Evolutionary conservation across 2,797 vertebrate genomes (phyloP).

Genomic region (Heliangelus exortis): DNA sequence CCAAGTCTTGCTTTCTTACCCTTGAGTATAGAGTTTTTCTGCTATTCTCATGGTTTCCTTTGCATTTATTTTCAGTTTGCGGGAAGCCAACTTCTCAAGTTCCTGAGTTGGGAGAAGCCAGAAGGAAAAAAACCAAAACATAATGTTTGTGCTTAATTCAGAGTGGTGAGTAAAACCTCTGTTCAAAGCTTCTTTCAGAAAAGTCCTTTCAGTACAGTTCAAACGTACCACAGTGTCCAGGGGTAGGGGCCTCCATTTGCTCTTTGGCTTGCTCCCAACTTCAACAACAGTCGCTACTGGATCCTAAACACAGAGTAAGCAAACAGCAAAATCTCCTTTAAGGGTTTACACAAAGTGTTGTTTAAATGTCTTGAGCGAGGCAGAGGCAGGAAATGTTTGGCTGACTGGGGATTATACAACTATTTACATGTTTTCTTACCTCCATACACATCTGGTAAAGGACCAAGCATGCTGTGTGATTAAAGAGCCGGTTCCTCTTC

Average conservation of each 20-base stretch:
- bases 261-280: conserved; percentile 94
- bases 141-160: background rate
- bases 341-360: background rate
- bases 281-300: conserved; percentile 91
- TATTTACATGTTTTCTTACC: conserved; percentile 76
- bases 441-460: conserved; percentile 99
- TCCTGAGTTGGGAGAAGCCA: conserved; percentile 79
- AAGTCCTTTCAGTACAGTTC: background rate
- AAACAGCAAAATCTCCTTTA: background rate
- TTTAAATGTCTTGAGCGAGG: background rate
- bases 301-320: conserved; percentile 81
- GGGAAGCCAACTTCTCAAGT: conserved; percentile 94
- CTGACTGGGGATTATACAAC: background rate
- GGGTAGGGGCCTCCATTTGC: conserved; percentile 96
- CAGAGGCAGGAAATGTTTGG: background rate
- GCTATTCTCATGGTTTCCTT: conserved; percentile 98
- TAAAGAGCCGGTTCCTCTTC: conserved; percentile 96
- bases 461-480: conserved; percentile 94
- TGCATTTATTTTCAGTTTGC: conserved; percentile 93
- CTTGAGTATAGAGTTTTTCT: conserved; percentile 96
- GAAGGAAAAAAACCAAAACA: background rate
- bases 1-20: conserved; percentile 78
- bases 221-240: conserved; percentile 95
- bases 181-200: background rate
- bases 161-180: background rate